Conservation (phyloP, 2,113 vertebrate species). For the Gymnocephalus cernua region DNA sequence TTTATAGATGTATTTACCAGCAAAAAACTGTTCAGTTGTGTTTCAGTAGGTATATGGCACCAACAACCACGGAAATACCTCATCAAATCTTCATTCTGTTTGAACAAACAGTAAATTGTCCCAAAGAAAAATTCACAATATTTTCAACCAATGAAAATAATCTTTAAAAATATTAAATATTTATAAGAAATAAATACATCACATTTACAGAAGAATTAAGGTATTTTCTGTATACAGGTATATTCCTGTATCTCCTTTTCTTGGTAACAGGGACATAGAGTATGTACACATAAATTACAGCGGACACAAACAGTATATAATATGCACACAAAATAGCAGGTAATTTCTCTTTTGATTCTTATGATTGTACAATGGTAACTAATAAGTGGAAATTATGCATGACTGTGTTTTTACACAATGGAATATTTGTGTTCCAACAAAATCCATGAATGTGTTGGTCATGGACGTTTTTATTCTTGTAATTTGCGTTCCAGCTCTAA, state of each 20-base stretch:
- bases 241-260: background rate
- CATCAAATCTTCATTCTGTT: slow-evolving; percentile 22
- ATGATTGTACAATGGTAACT: background rate
- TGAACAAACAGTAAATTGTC: background rate
- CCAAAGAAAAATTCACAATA: slow-evolving; percentile 14
- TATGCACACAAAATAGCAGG: slow-evolving; percentile 27
- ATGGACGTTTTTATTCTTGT: slow-evolving; percentile 63
- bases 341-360: slow-evolving; percentile 19
- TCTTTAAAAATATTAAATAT: slow-evolving; percentile 61
- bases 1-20: background rate
- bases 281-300: slow-evolving; percentile 30
- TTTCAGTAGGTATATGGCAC: background rate
- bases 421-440: background rate
- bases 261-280: slow-evolving; percentile 26
- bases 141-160: slow-evolving; percentile 34
- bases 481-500: slow-evolving; percentile 83
- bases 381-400: background rate
- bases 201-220: slow-evolving; percentile 40
- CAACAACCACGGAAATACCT: background rate
- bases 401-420: slow-evolving; percentile 11
- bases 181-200: slow-evolving; percentile 65
- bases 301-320: slow-evolving; percentile 7
- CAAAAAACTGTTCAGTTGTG: background rate
- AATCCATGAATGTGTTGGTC: background rate
- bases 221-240: slow-evolving; percentile 3